phyloP scores from a whole-genome alignment of 2,797 vertebrate genomes.

The Poeciliopsis paucimaculata region DNA sequence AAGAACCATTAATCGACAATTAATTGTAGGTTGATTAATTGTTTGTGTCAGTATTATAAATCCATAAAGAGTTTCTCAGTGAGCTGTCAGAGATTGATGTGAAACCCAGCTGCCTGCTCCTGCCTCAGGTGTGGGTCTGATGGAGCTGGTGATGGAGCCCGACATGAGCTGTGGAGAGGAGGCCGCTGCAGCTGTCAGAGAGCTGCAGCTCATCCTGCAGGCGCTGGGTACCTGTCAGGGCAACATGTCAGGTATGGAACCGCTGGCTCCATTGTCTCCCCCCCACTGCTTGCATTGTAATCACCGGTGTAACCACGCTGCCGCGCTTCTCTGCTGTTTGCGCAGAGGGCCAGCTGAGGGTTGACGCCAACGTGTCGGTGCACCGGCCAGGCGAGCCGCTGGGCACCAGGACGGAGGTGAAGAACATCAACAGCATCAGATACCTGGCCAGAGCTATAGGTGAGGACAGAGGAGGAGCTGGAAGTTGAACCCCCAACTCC shows the following conservation, averaged over 20 bases:
- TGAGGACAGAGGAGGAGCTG: slow-evolving; percentile 14
- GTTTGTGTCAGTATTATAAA: neutral
- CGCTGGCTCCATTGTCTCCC: neutral
- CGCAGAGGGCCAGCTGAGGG: slow-evolving; percentile 95
- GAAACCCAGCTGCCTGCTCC: slow-evolving; percentile 36
- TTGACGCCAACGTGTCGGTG: slow-evolving; percentile 96
- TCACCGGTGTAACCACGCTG: neutral
- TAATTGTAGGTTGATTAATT: too few relatives aligned
- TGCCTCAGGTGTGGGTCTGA: slow-evolving; percentile 91
- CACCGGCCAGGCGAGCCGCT: slow-evolving; percentile 89
- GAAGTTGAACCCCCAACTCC: neutral
- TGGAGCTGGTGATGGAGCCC: slow-evolving; percentile 98
- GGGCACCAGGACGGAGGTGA: slow-evolving; percentile 93
- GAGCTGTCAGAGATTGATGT: slow-evolving; percentile 26
- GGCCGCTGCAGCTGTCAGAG: slow-evolving; percentile 91
- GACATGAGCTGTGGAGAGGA: slow-evolving; percentile 96
- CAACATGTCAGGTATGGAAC: slow-evolving; percentile 93
- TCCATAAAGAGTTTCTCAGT: slow-evolving; percentile 8
- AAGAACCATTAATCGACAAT: too few relatives aligned
- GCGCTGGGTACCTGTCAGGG: slow-evolving; percentile 94
- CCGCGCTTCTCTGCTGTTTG: slow-evolving; percentile 1
- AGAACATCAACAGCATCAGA: slow-evolving; percentile 95
- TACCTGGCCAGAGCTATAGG: slow-evolving; percentile 86
- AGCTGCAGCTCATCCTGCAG: slow-evolving; percentile 96
- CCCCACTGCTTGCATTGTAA: slow-evolving; percentile 7